Evolutionary conservation across 2,888 invertebrate species (phyloP).

Genomic region (Eupithecia subumbrata): DNA sequence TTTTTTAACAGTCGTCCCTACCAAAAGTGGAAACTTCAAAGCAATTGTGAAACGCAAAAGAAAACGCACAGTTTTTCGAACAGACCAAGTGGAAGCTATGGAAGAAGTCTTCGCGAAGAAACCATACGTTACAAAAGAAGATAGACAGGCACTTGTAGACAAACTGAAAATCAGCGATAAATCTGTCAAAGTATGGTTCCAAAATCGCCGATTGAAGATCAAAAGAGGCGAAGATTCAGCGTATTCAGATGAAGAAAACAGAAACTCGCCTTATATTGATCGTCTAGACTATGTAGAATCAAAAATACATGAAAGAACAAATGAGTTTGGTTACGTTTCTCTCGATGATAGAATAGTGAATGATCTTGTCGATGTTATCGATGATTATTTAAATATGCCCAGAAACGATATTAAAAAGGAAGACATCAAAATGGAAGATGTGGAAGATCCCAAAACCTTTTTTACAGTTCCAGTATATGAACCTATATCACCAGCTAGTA

Average conservation of each 20-base stretch:
- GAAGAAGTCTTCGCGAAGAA: constrained; percentile 88
- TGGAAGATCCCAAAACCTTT: constrained; percentile 9
- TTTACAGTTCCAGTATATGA: constrained; percentile 54
- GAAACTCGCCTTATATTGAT: constrained; percentile 36
- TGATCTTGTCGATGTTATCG: constrained; percentile 56
- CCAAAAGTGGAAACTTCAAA: constrained; percentile 46
- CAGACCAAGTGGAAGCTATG: constrained; percentile 87
- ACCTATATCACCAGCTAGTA: constrained; percentile 65
- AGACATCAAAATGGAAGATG: constrained; percentile 26
- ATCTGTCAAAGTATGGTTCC: constrained; percentile 92
- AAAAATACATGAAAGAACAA: constrained; percentile 55
- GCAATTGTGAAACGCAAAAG: constrained; percentile 79
- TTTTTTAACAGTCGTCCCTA: constrained; percentile 46
- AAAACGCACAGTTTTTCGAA: constrained; percentile 89
- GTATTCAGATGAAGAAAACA: constrained; percentile 20
- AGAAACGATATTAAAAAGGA: constrained; percentile 20
- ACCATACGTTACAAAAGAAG: constrained; percentile 88
- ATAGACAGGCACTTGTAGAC: constrained; percentile 86
- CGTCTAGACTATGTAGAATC: constrained; percentile 57
- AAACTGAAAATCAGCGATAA: constrained; percentile 86
- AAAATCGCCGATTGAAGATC: constrained; percentile 88
- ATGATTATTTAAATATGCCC: constrained; percentile 45
- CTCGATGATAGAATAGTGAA: constrained; percentile 57
- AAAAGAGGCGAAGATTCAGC: constrained; percentile 75
- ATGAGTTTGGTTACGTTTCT: constrained; percentile 60